Percentiles rank a stretch among this genome's conserved stretches.
These are phyloP conservation scores for Philotrypesis tridentata DNA, from an alignment of 1,140 invertebrate species.

Conservation along the genomic window DNA sequence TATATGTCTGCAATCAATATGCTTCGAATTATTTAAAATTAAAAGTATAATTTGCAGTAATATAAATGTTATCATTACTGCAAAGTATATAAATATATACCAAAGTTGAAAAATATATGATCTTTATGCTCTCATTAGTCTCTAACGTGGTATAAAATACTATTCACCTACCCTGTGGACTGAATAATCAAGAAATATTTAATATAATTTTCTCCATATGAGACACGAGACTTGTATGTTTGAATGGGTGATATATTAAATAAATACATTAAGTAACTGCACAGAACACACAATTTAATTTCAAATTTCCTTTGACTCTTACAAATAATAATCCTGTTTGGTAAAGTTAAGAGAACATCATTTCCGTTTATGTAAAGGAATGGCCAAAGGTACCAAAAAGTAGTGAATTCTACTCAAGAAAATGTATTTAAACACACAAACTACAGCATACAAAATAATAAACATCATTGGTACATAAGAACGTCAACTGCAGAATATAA, in stretches of 20 bases:
- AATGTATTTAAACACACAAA: neutral
- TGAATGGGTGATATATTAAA: constrained; percentile 51
- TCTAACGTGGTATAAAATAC: constrained; percentile 48
- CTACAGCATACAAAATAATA: neutral
- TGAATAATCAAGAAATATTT: constrained; percentile 41
- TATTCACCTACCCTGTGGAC: constrained; percentile 31
- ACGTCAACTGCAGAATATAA: too few relatives aligned
- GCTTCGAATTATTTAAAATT: constrained; percentile 36
- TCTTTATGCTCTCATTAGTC: constrained; percentile 39
- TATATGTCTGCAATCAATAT: constrained; percentile 27
- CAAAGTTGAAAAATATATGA: constrained; percentile 30
- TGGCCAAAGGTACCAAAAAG: neutral
- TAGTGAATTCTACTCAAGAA: neutral
- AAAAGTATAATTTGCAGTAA: constrained; percentile 42
- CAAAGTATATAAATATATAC: neutral
- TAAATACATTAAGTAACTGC: constrained; percentile 46
- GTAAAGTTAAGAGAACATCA: too few relatives aligned
- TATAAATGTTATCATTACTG: constrained; percentile 7
- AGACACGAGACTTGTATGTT: constrained; percentile 51
- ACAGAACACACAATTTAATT: neutral
- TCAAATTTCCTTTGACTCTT: neutral
- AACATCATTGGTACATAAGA: too few relatives aligned
- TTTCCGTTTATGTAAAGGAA: neutral
- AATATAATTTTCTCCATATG: constrained; percentile 47
- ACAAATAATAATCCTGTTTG: too few relatives aligned